A percentile compares a stretch with the other conserved stretches of the same genome.
These are phyloP conservation scores for Eubucco bourcierii DNA, from an alignment of 2,113 vertebrate species.

Conservation along the genomic window DNA sequence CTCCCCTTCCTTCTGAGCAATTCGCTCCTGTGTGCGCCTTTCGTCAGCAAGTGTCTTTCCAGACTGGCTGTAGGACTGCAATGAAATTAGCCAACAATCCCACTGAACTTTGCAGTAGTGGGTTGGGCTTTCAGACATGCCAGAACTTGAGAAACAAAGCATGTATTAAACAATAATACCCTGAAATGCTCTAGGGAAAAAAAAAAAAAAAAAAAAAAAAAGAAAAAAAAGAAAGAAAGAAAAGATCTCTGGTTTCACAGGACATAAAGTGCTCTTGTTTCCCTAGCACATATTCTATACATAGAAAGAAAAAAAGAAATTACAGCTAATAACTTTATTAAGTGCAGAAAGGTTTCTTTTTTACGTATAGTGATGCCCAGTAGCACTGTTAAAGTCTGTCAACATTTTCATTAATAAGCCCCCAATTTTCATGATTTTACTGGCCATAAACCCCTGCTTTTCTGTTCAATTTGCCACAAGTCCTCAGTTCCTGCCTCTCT, in stretches of 20 bases:
- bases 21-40: not conserved
- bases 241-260: constrained; percentile 8
- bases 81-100: constrained; percentile 31
- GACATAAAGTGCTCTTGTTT: constrained; percentile 51
- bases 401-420: constrained; percentile 42
- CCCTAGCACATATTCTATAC: constrained; percentile 3
- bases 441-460: constrained; percentile 5
- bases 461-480: not conserved
- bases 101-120: constrained; percentile 24
- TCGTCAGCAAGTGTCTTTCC: not conserved
- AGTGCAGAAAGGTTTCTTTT: constrained; percentile 23
- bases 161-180: not conserved
- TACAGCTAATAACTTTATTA: constrained; percentile 34
- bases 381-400: constrained; percentile 31
- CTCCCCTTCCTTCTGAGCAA: not conserved
- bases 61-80: not conserved
- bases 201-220: not conserved
- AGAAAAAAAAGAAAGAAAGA: not conserved
- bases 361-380: not conserved
- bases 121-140: constrained; percentile 12
- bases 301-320: constrained; percentile 17
- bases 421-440: constrained; percentile 19
- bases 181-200: not conserved
- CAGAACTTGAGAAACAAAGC: constrained; percentile 33
- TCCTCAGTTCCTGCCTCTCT: not conserved